Percentiles rank a stretch among this genome's conserved stretches.
These are phyloP conservation scores for Cromileptes altivelis DNA, from an alignment of 2,113 vertebrate species.

Conservation along the genomic window DNA sequence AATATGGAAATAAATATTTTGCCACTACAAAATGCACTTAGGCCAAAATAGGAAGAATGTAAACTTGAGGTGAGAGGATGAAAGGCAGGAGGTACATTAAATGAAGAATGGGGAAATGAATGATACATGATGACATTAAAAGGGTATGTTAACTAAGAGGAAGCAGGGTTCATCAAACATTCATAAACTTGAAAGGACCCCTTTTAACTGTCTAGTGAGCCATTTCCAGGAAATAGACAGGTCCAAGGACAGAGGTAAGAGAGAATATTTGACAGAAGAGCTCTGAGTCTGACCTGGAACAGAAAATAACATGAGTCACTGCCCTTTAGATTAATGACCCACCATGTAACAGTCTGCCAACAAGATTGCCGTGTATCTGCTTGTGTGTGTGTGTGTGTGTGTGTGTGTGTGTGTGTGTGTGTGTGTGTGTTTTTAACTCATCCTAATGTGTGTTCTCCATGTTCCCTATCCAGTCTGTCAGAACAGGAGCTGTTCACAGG, in stretches of 20 bases:
- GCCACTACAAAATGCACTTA: not conserved
- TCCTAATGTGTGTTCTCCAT: not conserved
- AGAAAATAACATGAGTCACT: slow-evolving; percentile 6
- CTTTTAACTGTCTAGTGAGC: not conserved
- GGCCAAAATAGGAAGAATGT: not conserved
- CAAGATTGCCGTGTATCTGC: not conserved
- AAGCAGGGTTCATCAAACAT: slow-evolving; percentile 39
- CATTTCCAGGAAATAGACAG: slow-evolving; percentile 11
- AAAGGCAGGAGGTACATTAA: not conserved
- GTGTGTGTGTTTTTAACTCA: not conserved
- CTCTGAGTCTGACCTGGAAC: not conserved
- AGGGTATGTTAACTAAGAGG: not conserved
- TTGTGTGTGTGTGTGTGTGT: slow-evolving; percentile 11
- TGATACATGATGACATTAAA: not conserved
- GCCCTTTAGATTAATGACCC: slow-evolving; percentile 1
- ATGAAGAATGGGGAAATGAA: not conserved
- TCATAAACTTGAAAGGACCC: slow-evolving; percentile 1
- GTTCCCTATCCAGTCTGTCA: slow-evolving; percentile 83
- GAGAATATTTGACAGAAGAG: not conserved
- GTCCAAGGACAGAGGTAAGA: slow-evolving; percentile 23
- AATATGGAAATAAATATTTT: not conserved
- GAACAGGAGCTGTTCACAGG: slow-evolving; percentile 88
- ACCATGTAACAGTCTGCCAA: not conserved
- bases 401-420: slow-evolving; percentile 15
- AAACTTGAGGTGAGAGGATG: not conserved